These are phyloP conservation scores for Nothobranchius furzeri DNA, from an alignment of 2,113 vertebrate species.

Conservation along the genomic window DNA sequence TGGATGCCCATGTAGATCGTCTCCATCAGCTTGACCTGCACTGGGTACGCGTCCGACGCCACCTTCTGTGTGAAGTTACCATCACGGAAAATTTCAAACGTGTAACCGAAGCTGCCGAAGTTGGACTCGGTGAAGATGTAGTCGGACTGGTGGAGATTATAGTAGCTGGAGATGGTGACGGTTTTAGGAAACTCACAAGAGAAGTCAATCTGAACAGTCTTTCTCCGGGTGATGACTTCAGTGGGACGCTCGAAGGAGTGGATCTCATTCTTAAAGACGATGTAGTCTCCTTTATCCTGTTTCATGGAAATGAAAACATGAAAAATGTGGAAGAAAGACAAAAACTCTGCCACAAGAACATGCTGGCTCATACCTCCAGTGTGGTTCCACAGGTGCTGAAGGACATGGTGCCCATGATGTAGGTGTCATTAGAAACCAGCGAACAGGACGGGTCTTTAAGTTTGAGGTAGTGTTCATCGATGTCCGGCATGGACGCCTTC, in stretches of 20 bases:
- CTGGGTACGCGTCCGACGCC: conserved; percentile 59
- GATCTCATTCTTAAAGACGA: conserved; percentile 75
- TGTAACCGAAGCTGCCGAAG: conserved; percentile 77
- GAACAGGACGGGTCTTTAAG: conserved; percentile 70
- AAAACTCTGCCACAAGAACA: not conserved
- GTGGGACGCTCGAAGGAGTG: conserved; percentile 51
- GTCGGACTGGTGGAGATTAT: conserved; percentile 59
- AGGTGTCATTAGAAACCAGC: conserved; percentile 70
- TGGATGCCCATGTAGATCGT: conserved; percentile 73
- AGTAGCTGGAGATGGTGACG: conserved; percentile 62
- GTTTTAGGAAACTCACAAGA: conserved; percentile 76
- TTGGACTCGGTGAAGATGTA: conserved; percentile 76
- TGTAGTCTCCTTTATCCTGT: conserved; percentile 72
- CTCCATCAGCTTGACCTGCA: conserved; percentile 67
- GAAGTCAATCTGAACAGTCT: conserved; percentile 62
- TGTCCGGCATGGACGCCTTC: conserved; percentile 63
- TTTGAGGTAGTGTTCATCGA: conserved; percentile 64
- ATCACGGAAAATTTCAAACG: conserved; percentile 68
- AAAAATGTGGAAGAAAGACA: not conserved
- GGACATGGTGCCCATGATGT: conserved; percentile 68
- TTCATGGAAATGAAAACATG: not conserved
- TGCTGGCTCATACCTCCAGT: conserved; percentile 56
- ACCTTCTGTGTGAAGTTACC: conserved; percentile 50
- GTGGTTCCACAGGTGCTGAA: conserved; percentile 76
- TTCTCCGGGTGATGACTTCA: conserved; percentile 62